Base-by-base conservation (phyloP, 2,888 invertebrate genomes). In the Ctenicera cuprea region DNA sequence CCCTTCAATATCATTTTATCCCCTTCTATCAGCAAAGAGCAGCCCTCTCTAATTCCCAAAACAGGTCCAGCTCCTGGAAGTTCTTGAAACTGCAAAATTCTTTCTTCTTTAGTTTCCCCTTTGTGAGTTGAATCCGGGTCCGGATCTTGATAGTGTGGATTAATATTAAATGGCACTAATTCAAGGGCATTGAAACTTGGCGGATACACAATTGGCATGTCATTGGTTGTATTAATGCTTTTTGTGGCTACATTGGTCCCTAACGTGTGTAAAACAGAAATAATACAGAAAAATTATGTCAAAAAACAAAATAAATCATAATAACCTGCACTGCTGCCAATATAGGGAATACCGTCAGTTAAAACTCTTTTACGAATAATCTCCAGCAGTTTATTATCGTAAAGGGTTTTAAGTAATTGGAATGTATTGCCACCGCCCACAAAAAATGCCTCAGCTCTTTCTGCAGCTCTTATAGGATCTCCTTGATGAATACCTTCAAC, bases 391-490 rank as follows among this genome's bases (percentile, higher is more conserved):
- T 92, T 87, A 43, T 91, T 87, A 26, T 94, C 92, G 83, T 94
- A 94, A 5, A 95, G 86, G 0, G 89, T 88, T 84, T 93, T 93
- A 22, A 95, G 84, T 18, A 95, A 88, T 16, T 92, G 88, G 85
- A 95, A 95, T 20, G 95, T 94, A 83, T 95, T 95, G 52, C 95
- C 95, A 59, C 95, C 95, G 8, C 95, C 95, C 38, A 95, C 86
- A 85, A 93, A 95, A 78, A 95, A 90, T 30, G 93, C 93, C 86
- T 94, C 88, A 0, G 94, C 92, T 20, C 87, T 84, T 62, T 88
- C 85, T 0, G 94, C 87, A 18, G 92, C 92, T 67, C 87, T 84
- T 4, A 86, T 82, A 14, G 91, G 90, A 84, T 92, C 88, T 73
- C 87, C 87, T 22, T 89, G 88, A 83, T 95, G 94, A 52, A 95